A percentile compares a stretch with the other conserved stretches of the same genome.
Evolutionary conservation across 2,888 invertebrate species (phyloP).

Genomic region (Hemaris fuciformis): DNA sequence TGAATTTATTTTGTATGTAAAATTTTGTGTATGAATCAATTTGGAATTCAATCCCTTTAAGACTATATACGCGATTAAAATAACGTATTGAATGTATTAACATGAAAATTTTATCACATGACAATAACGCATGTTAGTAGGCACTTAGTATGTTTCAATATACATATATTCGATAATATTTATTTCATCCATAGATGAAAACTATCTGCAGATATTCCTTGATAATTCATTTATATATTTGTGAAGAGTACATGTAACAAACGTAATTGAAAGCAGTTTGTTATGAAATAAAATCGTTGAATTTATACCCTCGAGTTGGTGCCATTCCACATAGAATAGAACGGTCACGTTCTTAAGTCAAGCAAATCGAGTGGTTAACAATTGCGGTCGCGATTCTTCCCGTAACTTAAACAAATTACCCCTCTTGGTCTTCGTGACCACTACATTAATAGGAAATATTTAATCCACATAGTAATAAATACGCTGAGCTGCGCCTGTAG

Average conservation of each 20-base stretch:
- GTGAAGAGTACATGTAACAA: neutral
- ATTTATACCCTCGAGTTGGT: neutral
- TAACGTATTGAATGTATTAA: too few relatives aligned
- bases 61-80: too few relatives aligned
- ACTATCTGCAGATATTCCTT: too few relatives aligned
- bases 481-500: neutral
- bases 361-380: slow-evolving; percentile 40
- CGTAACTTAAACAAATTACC: slow-evolving; percentile 39
- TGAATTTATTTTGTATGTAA: slow-evolving; percentile 4
- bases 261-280: too few relatives aligned
- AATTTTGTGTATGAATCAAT: neutral
- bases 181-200: too few relatives aligned
- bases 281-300: neutral
- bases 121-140: too few relatives aligned
- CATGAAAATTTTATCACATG: too few relatives aligned
- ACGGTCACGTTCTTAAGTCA: slow-evolving; percentile 39
- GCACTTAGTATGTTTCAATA: too few relatives aligned
- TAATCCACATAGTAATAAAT: slow-evolving; percentile 3
- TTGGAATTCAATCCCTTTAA: slow-evolving; percentile 1
- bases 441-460: slow-evolving; percentile 14
- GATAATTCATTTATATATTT: too few relatives aligned
- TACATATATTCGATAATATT: too few relatives aligned
- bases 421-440: slow-evolving; percentile 27
- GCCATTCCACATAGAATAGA: slow-evolving; percentile 29
- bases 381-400: slow-evolving; percentile 33